phyloP scores from a whole-genome alignment of 2,113 vertebrate species.

The Tetraodon nigroviridis region DNA sequence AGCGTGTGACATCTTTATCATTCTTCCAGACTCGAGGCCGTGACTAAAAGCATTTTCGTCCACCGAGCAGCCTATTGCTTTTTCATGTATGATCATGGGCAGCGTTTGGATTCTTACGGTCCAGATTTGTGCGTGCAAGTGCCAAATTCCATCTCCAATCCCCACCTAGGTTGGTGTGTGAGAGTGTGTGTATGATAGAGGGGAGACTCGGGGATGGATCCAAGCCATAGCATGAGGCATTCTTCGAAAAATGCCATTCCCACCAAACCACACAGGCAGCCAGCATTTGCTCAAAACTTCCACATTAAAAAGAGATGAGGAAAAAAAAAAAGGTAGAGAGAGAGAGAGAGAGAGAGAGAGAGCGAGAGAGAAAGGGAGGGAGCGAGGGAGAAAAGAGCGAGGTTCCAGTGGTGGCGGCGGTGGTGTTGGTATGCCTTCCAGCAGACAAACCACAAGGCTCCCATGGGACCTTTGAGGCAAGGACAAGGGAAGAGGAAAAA shows the following conservation, averaged over 20 bases:
- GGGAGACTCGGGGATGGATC: slow-evolving; percentile 67
- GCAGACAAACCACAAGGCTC: slow-evolving; percentile 71
- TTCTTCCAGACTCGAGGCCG: slow-evolving; percentile 8
- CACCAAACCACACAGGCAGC: slow-evolving; percentile 75
- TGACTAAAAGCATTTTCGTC: slow-evolving; percentile 10
- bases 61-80: slow-evolving; percentile 6
- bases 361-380: slow-evolving; percentile 12
- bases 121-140: slow-evolving; percentile 15
- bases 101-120: slow-evolving; percentile 16
- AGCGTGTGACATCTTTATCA: slow-evolving; percentile 23
- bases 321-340: slow-evolving; percentile 33
- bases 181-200: slow-evolving; percentile 39
- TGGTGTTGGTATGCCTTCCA: slow-evolving; percentile 71
- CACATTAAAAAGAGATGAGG: slow-evolving; percentile 69
- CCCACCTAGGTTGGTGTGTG: slow-evolving; percentile 39
- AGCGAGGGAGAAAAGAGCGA: slow-evolving; percentile 58
- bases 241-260: slow-evolving; percentile 80
- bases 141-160: slow-evolving; percentile 14
- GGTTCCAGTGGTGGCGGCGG: slow-evolving; percentile 73
- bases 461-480: slow-evolving; percentile 63
- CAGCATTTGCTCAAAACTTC: slow-evolving; percentile 80
- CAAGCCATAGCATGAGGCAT: slow-evolving; percentile 73
- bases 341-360: slow-evolving; percentile 23
- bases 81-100: slow-evolving; percentile 12
- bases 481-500: slow-evolving; percentile 34